These are phyloP conservation scores for Carlito syrichta DNA, from an alignment of 2,113 vertebrate genomes.

Conservation along the genomic window DNA sequence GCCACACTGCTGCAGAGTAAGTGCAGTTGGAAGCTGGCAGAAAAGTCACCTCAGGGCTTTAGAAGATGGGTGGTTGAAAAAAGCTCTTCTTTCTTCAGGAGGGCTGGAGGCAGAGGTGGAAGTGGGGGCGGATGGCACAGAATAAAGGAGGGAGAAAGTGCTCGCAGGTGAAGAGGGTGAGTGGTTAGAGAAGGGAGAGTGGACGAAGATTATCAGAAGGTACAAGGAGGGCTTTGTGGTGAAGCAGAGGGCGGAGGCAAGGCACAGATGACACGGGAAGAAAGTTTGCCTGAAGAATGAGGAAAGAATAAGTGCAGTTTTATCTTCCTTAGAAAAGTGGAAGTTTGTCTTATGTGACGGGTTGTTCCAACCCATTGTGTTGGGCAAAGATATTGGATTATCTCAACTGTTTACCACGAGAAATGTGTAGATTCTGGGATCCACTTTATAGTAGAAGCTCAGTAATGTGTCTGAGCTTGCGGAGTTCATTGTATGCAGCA, in stretches of 20 bases:
- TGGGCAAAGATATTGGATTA: constrained; percentile 72
- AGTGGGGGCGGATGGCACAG: not conserved
- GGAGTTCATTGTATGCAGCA: not conserved
- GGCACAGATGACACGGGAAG: constrained; percentile 40
- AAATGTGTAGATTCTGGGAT: constrained; percentile 55
- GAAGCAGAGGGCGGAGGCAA: constrained; percentile 32
- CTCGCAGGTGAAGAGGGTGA: not conserved
- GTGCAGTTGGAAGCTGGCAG: not conserved
- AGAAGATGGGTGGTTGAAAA: constrained; percentile 29
- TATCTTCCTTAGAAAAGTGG: constrained; percentile 74
- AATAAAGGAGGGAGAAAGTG: not conserved
- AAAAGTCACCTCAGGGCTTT: not conserved
- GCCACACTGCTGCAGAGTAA: not conserved
- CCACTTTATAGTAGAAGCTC: constrained; percentile 49
- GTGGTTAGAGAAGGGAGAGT: constrained; percentile 32
- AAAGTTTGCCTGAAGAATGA: constrained; percentile 31
- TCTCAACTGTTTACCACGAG: constrained; percentile 74
- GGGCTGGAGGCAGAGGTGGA: too few relatives aligned
- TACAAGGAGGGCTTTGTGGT: constrained; percentile 54
- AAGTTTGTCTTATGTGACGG: constrained; percentile 63
- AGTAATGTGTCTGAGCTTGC: constrained; percentile 61
- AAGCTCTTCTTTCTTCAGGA: too few relatives aligned
- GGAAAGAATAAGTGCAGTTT: constrained; percentile 45
- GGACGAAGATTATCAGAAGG: constrained; percentile 62
- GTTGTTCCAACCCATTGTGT: constrained; percentile 59